A percentile compares a stretch with the other conserved stretches of the same genome.
These are phyloP conservation scores for Strix aluco DNA, from an alignment of 2,113 vertebrate species.

Conservation along the genomic window DNA sequence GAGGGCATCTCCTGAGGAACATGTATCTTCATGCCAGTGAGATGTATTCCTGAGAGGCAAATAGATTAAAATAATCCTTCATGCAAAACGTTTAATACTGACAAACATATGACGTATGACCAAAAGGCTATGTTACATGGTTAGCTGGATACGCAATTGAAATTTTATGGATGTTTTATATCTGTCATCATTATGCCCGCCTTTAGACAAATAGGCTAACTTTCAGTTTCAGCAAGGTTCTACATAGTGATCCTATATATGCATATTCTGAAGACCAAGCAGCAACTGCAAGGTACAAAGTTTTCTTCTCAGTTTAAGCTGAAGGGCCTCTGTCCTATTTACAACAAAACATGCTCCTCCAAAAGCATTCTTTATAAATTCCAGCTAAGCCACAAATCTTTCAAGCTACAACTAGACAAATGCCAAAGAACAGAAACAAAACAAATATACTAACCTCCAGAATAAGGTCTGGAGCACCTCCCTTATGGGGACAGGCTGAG, in stretches of 20 bases:
- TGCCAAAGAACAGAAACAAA: neutral
- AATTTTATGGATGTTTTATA: neutral
- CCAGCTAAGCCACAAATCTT: neutral
- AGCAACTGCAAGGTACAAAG: neutral
- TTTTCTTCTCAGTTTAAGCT: neutral
- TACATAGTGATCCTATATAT: neutral
- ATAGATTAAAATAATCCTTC: neutral
- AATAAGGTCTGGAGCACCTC: neutral
- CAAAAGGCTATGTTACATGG: neutral
- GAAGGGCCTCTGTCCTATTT: neutral
- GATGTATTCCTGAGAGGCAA: neutral
- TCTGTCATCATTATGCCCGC: neutral
- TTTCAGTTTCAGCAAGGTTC: neutral
- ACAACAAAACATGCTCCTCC: neutral
- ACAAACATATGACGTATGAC: neutral
- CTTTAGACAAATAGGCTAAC: neutral
- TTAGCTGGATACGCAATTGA: neutral
- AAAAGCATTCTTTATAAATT: neutral
- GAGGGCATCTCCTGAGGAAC: neutral
- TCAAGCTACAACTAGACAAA: conserved; percentile 4
- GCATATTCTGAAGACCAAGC: neutral
- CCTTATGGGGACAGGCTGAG: too few relatives aligned
- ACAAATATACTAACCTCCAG: neutral
- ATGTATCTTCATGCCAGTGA: neutral
- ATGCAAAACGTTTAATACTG: neutral